A percentile compares a stretch with the other conserved stretches of the same genome.
Evolutionary conservation across 2,797 vertebrate species (phyloP).

Genomic region (Sebastes goodei): DNA sequence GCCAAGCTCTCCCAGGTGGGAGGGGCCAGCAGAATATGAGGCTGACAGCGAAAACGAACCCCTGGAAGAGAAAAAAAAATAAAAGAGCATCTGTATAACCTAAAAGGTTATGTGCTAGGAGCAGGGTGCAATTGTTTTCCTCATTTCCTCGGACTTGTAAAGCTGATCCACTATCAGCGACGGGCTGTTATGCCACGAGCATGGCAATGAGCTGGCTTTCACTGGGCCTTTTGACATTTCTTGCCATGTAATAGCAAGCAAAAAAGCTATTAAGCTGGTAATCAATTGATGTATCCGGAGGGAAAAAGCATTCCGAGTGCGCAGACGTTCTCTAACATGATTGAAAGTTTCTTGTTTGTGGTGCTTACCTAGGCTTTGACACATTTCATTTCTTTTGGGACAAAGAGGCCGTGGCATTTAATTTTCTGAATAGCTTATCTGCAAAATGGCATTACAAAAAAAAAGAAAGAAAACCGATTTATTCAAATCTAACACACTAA

Average conservation of each 20-base stretch:
- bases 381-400: constrained; percentile 66
- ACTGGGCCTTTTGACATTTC: constrained; percentile 76
- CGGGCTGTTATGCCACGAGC: constrained; percentile 58
- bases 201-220: constrained; percentile 75
- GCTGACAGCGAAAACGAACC: constrained; percentile 59
- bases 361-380: constrained; percentile 53
- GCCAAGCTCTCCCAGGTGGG: constrained; percentile 55
- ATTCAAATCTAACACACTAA: constrained; percentile 2
- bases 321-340: constrained; percentile 60
- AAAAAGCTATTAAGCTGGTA: constrained; percentile 77
- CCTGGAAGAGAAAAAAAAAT: constrained; percentile 23
- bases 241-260: constrained; percentile 71
- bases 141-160: constrained; percentile 74
- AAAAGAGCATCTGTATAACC: constrained; percentile 47
- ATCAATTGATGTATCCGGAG: constrained; percentile 75
- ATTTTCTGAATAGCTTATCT: constrained; percentile 62
- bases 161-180: constrained; percentile 72
- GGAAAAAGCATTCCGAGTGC: constrained; percentile 58
- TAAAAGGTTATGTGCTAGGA: constrained; percentile 50
- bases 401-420: constrained; percentile 38
- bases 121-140: constrained; percentile 75
- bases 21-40: constrained; percentile 42
- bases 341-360: constrained; percentile 72
- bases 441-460: constrained; percentile 35
- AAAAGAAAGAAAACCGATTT: background rate